These are phyloP conservation scores for Dicaeum eximium DNA, from an alignment of 2,113 vertebrate genomes.

Conservation along the genomic window DNA sequence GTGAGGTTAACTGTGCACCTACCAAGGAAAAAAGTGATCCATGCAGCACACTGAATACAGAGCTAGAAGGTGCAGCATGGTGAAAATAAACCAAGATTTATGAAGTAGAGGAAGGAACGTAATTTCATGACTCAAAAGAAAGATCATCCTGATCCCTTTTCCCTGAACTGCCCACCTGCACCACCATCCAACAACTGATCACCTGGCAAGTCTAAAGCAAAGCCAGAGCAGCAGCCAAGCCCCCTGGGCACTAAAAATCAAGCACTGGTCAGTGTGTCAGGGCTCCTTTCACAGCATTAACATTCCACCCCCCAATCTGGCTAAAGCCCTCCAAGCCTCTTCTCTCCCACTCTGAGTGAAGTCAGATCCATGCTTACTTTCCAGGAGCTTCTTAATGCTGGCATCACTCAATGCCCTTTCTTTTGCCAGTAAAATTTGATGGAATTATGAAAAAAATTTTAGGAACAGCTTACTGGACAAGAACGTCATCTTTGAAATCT, in stretches of 20 bases:
- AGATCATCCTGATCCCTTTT: not conserved
- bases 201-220: not conserved
- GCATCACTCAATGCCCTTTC: not conserved
- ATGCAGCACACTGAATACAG: not conserved
- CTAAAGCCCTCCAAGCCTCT: not conserved
- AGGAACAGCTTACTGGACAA: not conserved
- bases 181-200: not conserved
- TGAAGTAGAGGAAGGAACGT: not conserved
- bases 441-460: not conserved
- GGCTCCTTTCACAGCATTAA: not conserved
- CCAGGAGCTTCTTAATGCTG: not conserved
- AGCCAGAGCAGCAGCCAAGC: not conserved
- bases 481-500: not conserved
- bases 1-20: not conserved
- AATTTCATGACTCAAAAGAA: not conserved
- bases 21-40: not conserved
- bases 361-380: not conserved
- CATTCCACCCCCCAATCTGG: rapidly evolving
- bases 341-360: not conserved
- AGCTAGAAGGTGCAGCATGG: not conserved
- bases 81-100: not conserved
- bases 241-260: not conserved
- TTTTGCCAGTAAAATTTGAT: not conserved
- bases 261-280: not conserved
- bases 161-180: not conserved